Percentiles rank a stretch among this genome's conserved stretches.
These are phyloP conservation scores for Tolmerus cingulatus DNA, from an alignment of 2,888 invertebrate species.

Conservation along the genomic window DNA sequence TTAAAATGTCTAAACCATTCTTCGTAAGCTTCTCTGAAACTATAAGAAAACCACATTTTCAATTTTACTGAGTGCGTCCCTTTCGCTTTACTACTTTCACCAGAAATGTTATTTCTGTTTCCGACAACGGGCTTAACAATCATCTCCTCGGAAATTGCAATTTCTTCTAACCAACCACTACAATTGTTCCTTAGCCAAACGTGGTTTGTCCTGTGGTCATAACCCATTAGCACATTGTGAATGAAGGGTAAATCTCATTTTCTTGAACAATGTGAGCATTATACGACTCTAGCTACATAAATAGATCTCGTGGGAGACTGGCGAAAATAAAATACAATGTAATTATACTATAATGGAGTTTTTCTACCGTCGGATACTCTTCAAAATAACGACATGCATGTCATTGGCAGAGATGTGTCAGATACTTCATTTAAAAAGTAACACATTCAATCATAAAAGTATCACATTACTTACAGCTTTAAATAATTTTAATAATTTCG, in stretches of 20 bases:
- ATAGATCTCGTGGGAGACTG: too few species aligned
- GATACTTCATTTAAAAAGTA: neutral
- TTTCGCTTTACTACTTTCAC: too few species aligned
- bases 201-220: neutral
- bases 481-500: too few species aligned
- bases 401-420: neutral
- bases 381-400: neutral
- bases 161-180: neutral
- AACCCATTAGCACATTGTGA: neutral
- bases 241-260: neutral
- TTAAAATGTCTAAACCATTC: neutral
- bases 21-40: neutral
- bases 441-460: too few species aligned
- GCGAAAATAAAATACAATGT: too few species aligned
- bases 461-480: too few species aligned
- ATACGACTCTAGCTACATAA: too few species aligned
- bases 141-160: neutral
- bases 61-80: neutral
- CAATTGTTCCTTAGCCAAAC: neutral
- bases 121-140: neutral
- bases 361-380: neutral
- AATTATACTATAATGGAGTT: neutral
- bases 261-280: neutral
- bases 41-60: neutral
- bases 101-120: too few species aligned